Conservation (phyloP, 2,888 invertebrate species). For the Sipunculus nudus region DNA sequence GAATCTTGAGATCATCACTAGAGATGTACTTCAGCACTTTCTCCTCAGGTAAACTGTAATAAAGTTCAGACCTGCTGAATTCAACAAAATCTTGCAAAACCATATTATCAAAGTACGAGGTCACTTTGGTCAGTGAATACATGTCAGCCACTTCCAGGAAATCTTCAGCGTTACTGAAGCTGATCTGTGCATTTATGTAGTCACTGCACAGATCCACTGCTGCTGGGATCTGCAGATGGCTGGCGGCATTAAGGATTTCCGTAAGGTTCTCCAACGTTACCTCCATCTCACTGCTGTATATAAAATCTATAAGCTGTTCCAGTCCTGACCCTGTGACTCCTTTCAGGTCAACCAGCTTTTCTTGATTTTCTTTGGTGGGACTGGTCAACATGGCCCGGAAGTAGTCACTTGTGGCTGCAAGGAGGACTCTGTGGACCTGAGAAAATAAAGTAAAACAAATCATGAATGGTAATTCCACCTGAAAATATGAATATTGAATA, state of each 20-base stretch:
- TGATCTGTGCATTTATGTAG: constrained; percentile 61
- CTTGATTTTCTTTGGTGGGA: constrained; percentile 62
- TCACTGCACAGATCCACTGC: constrained; percentile 62
- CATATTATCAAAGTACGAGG: constrained; percentile 56
- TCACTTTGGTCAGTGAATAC: constrained; percentile 57
- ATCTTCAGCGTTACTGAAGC: constrained; percentile 62
- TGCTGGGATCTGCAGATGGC: constrained; percentile 56
- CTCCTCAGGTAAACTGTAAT: constrained; percentile 52
- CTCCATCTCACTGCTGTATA: constrained; percentile 61
- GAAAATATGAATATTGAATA: too few species aligned
- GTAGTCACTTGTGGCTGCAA: constrained; percentile 64
- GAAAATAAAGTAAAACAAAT: constrained; percentile 17
- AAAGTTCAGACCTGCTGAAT: constrained; percentile 55
- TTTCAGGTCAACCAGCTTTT: constrained; percentile 61
- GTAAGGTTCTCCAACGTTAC: constrained; percentile 59
- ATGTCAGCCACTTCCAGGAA: constrained; percentile 61
- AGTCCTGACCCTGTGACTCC: constrained; percentile 53
- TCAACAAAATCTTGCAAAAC: constrained; percentile 59
- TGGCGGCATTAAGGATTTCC: constrained; percentile 62
- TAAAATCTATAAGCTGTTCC: constrained; percentile 59
- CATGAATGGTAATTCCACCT: not conserved
- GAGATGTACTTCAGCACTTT: constrained; percentile 51
- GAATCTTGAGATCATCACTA: constrained; percentile 47
- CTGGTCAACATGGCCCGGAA: constrained; percentile 65
- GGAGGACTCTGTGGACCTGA: constrained; percentile 63